Evolutionary conservation across 1,140 invertebrate genomes (phyloP).

Genomic region (Samia ricini): DNA sequence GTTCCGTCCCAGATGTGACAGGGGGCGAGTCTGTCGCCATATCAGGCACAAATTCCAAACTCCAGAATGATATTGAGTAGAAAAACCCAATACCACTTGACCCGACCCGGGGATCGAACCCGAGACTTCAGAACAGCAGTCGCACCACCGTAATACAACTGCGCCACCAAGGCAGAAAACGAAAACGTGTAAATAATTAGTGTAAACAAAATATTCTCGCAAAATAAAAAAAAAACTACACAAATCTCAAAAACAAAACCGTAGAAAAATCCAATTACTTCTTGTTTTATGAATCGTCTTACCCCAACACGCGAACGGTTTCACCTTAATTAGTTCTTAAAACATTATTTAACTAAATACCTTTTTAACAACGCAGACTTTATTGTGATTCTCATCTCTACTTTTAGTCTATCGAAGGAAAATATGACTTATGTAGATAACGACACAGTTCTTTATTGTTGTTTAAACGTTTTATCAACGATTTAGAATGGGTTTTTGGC

Average conservation of each 20-base stretch:
- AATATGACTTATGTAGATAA: neutral
- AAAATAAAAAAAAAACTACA: neutral
- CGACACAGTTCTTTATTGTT: neutral
- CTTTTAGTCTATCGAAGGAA: neutral
- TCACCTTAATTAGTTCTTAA: neutral
- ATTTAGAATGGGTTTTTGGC: neutral
- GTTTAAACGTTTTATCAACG: neutral
- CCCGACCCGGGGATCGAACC: too few species aligned
- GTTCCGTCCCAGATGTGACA: too few species aligned
- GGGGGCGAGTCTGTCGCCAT: too few species aligned
- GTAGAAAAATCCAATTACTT: neutral
- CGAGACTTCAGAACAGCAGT: too few species aligned
- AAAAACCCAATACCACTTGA: too few species aligned
- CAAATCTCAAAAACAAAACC: neutral
- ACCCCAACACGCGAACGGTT: neutral
- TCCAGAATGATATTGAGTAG: too few species aligned
- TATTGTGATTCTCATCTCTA: neutral
- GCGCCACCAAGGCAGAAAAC: too few species aligned
- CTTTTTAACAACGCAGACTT: neutral
- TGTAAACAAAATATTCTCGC: neutral
- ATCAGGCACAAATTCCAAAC: too few species aligned
- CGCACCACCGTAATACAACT: too few species aligned
- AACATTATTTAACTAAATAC: neutral
- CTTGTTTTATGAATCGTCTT: neutral
- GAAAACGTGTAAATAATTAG: too few species aligned